Evolutionary conservation across 2,113 vertebrate species (phyloP).

Genomic region (Rhinoderma darwinii): DNA sequence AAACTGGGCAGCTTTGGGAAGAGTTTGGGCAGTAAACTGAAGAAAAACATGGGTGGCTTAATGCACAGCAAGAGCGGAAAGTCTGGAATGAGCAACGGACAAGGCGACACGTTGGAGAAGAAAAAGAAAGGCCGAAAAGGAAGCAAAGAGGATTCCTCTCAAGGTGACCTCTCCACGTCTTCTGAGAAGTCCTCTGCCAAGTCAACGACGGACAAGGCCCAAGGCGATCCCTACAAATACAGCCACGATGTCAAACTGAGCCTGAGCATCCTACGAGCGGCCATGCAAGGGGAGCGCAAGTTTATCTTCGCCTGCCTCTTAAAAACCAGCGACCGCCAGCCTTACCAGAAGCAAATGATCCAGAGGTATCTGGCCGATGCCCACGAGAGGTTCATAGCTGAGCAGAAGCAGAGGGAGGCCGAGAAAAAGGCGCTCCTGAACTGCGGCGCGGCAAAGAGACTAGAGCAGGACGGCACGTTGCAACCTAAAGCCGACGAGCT

Average conservation of each 20-base stretch:
- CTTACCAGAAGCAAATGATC: constrained; percentile 98
- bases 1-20: constrained; percentile 97
- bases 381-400: constrained; percentile 84
- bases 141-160: constrained; percentile 81
- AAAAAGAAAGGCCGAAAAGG: constrained; percentile 90
- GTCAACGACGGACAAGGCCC: constrained; percentile 64
- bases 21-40: constrained; percentile 92
- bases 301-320: constrained; percentile 88
- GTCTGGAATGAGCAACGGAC: constrained; percentile 67
- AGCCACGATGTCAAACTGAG: constrained; percentile 88
- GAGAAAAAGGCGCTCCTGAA: constrained; percentile 75
- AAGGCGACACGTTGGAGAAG: constrained; percentile 78
- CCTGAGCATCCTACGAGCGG: constrained; percentile 83
- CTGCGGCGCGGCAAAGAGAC: constrained; percentile 60
- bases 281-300: constrained; percentile 93
- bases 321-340: constrained; percentile 89
- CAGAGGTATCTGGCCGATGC: constrained; percentile 89
- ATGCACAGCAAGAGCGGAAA: constrained; percentile 83
- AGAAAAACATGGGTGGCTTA: constrained; percentile 93
- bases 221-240: constrained; percentile 80
- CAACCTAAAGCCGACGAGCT: constrained; percentile 63
- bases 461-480: constrained; percentile 64
- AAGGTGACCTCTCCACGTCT: constrained; percentile 52
- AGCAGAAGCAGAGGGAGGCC: constrained; percentile 82
- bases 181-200: constrained; percentile 70